Conservation (phyloP, 1,140 invertebrate species). For the Himalopsyche phryganea region DNA sequence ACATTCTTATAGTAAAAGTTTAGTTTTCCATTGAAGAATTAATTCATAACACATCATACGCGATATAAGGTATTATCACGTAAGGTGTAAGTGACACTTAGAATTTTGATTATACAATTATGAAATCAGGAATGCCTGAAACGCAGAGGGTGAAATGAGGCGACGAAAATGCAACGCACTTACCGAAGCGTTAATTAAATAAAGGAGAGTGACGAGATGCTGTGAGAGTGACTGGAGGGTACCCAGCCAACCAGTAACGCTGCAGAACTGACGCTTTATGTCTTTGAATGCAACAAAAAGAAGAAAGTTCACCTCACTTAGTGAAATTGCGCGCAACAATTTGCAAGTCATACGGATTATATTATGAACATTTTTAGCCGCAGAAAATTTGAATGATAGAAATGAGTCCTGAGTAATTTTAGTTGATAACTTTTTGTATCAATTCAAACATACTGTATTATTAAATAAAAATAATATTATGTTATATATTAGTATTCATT, state of each 20-base stretch:
- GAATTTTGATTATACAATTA: no score
- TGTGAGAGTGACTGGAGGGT: background rate
- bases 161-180: background rate
- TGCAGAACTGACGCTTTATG: conserved; percentile 8
- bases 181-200: conserved; percentile 12
- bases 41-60: no score
- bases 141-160: background rate
- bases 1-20: no score
- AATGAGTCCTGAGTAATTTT: background rate
- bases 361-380: background rate
- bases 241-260: no score
- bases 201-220: conserved; percentile 2
- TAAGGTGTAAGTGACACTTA: no score
- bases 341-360: conserved; percentile 25
- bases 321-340: conserved; percentile 28
- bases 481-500: no score
- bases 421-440: no score
- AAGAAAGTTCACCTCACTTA: conserved; percentile 21
- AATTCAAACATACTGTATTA: no score
- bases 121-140: no score
- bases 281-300: conserved; percentile 19
- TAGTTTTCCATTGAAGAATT: no score
- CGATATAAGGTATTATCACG: no score
- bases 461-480: no score
- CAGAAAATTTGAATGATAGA: background rate